Base-by-base conservation (phyloP, 2,797 vertebrate genomes). In the Hafferia zeledoni region DNA sequence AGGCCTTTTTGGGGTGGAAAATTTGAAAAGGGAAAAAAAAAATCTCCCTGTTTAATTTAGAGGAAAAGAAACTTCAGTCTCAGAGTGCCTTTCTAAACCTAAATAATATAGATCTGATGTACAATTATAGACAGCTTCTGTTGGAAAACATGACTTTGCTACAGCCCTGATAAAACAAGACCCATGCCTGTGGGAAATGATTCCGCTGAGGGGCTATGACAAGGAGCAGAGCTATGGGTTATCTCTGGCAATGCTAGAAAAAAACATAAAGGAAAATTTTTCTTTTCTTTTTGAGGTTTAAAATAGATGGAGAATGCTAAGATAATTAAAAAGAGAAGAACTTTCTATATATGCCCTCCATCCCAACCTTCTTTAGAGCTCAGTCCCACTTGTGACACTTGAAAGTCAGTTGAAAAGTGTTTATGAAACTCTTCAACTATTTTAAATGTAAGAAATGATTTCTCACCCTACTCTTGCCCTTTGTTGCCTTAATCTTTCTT, bases 401-500 rank as follows among this genome's bases (percentile, higher is more conserved):
- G 46, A 87, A 90, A 96, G 82, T 88, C 82, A 85, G 49, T 83
- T 80, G 80, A 85, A 86, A 86, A 60, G 52, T 68, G 49, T 95
- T 95, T 68, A 72, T 75, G 78, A 95, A 96, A 92, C 59, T 76
- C 35, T 87, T 90, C 83, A 69, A 39, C 47, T 87, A 90, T 50
- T 95, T 91, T 93, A 84, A 94, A 75, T 53, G 31, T 74, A 95
- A 85, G 69, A 94, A 95, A 93, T 63, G 1, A 65, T 90, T 95
- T 90, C 75, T 83, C 68, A 84, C 17, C 35, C 72, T 71, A 35
- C 17, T 93, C 88, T 87, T 96, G 56, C 56, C 89, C 90, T 94
- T 59, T 94, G 79, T 90, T 94, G 78, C 74, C 78, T 83, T 96
- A 95, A 96, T 96, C 85, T 94, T 95, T 87, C 72, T 92, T 95